Evolutionary conservation across 2,113 vertebrate genomes (phyloP), one percentile per base, ranked within the genome.

Genomic region (Myiopsitta monachus): DNA sequence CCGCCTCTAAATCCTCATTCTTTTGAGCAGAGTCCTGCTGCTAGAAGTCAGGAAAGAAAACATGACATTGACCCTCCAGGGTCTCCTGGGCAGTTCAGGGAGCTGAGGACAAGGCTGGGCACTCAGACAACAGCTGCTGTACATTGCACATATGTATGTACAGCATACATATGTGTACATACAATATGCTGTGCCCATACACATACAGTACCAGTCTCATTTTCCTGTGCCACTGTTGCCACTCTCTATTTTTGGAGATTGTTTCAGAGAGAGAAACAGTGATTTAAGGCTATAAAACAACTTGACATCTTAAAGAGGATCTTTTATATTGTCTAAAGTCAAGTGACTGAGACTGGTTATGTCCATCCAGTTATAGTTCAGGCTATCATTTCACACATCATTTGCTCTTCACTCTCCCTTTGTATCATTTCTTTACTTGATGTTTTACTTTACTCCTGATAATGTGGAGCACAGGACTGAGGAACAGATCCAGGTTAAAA

Each of bases 61-160:
- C 33, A 3, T 67, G 6, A 3, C 4, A 0, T 46, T 83, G 41
- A 30, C 28, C 24, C 16, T 63, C 14, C 41, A 54, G 30, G 36
- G 28, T 51, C 39, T 78, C 31, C 38, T 64, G 77, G 26, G 31
- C 31, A 63, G 41, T 61, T 61, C 21, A 0, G 31, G 55, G 7
- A 61, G 66, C 57, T 2, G 2, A 39, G 33, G 63, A 61, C 27
- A 19, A 76, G 64, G 57, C 57, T 69, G 75, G 22, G 18, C 1
- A 0, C 30, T 79, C 0, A 0, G 14, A 27, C 0, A 0, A 21
- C 54, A 79, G 69, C 55, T 62, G 30, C 51, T 78, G 8, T n/a
- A 14, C 55, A 59, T n/a, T n/a, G 21, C 55, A 23, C 33, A n/a
- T 59, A 59, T 14, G 33, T 59, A 59, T 59, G 33, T n/a, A 57